These are phyloP conservation scores for Apis cerana DNA, from an alignment of 1,140 invertebrate genomes.

Conservation along the genomic window DNA sequence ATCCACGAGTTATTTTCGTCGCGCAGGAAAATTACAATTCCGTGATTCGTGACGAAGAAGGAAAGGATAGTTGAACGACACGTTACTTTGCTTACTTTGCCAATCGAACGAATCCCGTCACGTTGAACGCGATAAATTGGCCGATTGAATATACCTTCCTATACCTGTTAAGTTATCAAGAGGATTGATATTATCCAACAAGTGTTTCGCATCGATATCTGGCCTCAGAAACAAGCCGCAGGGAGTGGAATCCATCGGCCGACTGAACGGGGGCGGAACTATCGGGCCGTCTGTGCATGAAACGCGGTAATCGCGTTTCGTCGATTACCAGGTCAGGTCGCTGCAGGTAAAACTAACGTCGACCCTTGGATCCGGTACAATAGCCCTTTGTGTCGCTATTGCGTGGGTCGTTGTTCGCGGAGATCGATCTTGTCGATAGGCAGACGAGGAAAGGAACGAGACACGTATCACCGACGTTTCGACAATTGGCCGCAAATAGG, in stretches of 20 bases:
- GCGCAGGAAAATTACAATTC: too few relatives aligned
- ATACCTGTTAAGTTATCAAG: constrained; percentile 11
- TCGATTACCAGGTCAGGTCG: constrained; percentile 16
- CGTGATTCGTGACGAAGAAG: background rate
- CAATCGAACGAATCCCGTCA: background rate
- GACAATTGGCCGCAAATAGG: background rate
- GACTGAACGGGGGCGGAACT: background rate
- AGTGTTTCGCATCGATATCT: constrained; percentile 37
- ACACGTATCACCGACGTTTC: background rate
- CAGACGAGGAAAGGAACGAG: background rate
- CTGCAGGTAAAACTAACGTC: constrained; percentile 35
- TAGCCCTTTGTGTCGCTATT: background rate
- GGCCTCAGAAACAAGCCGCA: constrained; percentile 16
- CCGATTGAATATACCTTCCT: too few relatives aligned
- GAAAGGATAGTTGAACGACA: background rate
- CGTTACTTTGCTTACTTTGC: background rate
- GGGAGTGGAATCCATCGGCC: constrained; percentile 12
- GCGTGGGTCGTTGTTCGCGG: background rate
- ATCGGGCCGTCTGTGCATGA: constrained; percentile 15
- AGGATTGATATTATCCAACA: constrained; percentile 41
- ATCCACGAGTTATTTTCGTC: too few relatives aligned
- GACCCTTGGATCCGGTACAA: background rate
- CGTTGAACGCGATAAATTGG: background rate
- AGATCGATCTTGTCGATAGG: constrained; percentile 3
- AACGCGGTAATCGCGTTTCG: constrained; percentile 29